These are phyloP conservation scores for Stenotaenia linearis DNA, from an alignment of 2,888 invertebrate genomes.

Conservation along the genomic window DNA sequence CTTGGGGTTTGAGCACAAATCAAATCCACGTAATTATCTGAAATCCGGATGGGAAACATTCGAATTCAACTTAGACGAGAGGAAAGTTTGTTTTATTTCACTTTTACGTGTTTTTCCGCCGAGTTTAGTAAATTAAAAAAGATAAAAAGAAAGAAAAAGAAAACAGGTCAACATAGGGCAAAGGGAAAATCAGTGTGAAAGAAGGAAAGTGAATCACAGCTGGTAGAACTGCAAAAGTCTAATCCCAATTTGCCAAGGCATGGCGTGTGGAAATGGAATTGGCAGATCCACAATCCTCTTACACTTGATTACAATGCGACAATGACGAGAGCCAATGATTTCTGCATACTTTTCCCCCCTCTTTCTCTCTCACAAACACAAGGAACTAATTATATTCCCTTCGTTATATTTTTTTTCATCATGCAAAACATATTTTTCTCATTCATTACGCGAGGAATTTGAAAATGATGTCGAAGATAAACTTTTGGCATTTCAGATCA, in stretches of 20 bases:
- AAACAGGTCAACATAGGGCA: not conserved
- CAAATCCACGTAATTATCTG: not conserved
- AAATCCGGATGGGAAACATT: not conserved
- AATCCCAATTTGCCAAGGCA: not conserved
- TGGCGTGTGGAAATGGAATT: not conserved
- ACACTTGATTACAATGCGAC: constrained; percentile 4
- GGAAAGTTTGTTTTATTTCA: not conserved
- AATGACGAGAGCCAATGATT: not conserved
- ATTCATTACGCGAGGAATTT: too few relatives aligned
- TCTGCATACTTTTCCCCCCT: not conserved
- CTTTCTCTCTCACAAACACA: not conserved
- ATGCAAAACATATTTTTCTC: not conserved
- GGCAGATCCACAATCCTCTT: constrained; percentile 9
- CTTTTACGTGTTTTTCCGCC: not conserved
- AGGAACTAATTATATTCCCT: not conserved
- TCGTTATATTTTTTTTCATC: not conserved
- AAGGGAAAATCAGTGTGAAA: not conserved
- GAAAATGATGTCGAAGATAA: too few relatives aligned
- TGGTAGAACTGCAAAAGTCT: not conserved
- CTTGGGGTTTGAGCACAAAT: not conserved
- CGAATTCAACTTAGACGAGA: not conserved
- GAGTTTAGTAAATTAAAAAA: not conserved
- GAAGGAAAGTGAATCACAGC: not conserved
- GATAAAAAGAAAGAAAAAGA: not conserved
- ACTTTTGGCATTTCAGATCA: too few relatives aligned